Conservation (phyloP, 1,140 invertebrate species). For the Bombus confusus region DNA sequence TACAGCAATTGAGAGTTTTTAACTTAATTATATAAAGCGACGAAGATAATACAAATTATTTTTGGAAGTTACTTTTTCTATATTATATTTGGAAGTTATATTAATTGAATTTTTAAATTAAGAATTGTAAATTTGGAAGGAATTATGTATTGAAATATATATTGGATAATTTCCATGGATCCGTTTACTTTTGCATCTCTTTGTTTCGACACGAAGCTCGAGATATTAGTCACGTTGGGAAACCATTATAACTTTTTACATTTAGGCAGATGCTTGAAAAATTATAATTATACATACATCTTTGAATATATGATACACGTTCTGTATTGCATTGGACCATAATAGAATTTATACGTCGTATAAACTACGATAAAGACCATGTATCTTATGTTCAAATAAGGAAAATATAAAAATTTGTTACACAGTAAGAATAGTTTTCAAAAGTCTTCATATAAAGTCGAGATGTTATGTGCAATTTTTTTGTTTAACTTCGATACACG, state of each 20-base stretch:
- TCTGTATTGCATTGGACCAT: not conserved
- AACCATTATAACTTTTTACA: slow-evolving; percentile 7
- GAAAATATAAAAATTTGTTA: slow-evolving; percentile 39
- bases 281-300: not conserved
- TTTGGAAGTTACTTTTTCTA: too few relatives aligned
- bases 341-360: slow-evolving; percentile 17
- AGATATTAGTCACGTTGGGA: not conserved
- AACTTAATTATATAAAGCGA: not conserved
- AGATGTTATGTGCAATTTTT: not conserved
- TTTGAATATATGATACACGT: not conserved
- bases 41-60: too few relatives aligned
- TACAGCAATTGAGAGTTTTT: not conserved
- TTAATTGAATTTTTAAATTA: not conserved
- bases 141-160: not conserved
- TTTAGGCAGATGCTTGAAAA: not conserved
- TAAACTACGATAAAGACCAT: not conserved
- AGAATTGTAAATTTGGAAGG: not conserved
- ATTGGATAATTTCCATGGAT: not conserved
- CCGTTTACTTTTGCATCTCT: slow-evolving; percentile 18
- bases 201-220: not conserved
- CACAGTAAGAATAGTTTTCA: slow-evolving; percentile 17
- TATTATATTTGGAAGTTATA: not conserved
- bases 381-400: slow-evolving; percentile 29
- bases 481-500: not conserved
- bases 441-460: slow-evolving; percentile 1